Evolutionary conservation across 2,888 invertebrate genomes (phyloP).

Genomic region (Trissolcus brochymenae): DNA sequence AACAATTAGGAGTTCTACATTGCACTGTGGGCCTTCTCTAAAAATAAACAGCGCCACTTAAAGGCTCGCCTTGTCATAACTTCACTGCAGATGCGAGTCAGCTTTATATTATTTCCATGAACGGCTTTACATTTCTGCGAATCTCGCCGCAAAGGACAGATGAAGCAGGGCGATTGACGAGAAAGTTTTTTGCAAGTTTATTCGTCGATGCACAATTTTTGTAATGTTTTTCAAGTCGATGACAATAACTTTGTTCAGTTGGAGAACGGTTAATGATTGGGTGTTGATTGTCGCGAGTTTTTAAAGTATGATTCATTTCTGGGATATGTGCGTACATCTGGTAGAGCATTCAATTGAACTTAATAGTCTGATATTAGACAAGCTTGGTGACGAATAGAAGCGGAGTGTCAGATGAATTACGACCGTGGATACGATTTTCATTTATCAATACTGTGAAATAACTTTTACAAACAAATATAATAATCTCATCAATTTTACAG

Average conservation of each 20-base stretch:
- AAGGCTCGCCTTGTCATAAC: slow-evolving; percentile 66
- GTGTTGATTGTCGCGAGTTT: not conserved
- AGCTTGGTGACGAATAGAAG: slow-evolving; percentile 59
- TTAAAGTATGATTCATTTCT: slow-evolving; percentile 61
- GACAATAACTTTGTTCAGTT: too few species aligned
- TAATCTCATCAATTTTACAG: too few species aligned
- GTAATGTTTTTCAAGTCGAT: too few species aligned
- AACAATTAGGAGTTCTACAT: slow-evolving; percentile 75
- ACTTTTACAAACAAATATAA: not conserved
- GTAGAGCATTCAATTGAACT: slow-evolving; percentile 72
- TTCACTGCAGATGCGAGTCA: slow-evolving; percentile 66
- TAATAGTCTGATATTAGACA: slow-evolving; percentile 73
- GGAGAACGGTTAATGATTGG: too few species aligned
- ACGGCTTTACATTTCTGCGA: slow-evolving; percentile 63
- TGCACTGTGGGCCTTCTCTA: slow-evolving; percentile 71
- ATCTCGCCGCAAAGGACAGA: slow-evolving; percentile 43
- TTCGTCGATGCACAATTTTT: slow-evolving; percentile 4
- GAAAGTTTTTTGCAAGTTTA: slow-evolving; percentile 53
- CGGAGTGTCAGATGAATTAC: slow-evolving; percentile 63
- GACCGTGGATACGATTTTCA: slow-evolving; percentile 54
- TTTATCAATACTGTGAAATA: too few species aligned
- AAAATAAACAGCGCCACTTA: slow-evolving; percentile 75
- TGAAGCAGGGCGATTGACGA: slow-evolving; percentile 47
- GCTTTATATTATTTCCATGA: slow-evolving; percentile 69
- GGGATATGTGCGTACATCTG: slow-evolving; percentile 67